Evolutionary conservation across 1,140 invertebrate genomes (phyloP), one percentile per base, ranked within the genome.

Genomic region (Scaptomyza graminum): DNA sequence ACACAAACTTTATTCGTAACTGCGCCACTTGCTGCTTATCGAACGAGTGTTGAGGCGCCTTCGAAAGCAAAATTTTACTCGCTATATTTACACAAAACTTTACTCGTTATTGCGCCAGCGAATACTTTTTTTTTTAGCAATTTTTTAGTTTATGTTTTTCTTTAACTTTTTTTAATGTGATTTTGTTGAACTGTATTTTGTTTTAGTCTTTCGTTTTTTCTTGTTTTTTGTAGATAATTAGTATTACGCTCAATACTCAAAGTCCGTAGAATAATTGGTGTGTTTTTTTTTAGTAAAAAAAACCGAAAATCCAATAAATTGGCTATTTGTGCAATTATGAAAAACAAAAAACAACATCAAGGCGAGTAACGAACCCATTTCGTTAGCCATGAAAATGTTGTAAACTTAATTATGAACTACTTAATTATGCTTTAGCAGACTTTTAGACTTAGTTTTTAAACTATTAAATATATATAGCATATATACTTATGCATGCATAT

Each of bases 311-410:
- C 74, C 85, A 68, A 88, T 68, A 59, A 66, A 88, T 89, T 88
- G 83, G 83, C 83, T 89, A 88, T 54, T 89, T 88, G 83, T 88
- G 83, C 83, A 88, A 88, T 88, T 79, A 71, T 83, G 63, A 65
- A 64, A 78, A 77, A 76, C 7, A 51, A 51, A 37, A 52, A n/a
- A 54, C 6, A 54, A 34, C 18, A 39, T 15, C 43, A n/a, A n/a
- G 37, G 37, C 6, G 18, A 51, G 31, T 37, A 22, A 12, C 22
- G 22, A 18, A 22, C 41, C 63, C 22, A 59, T 22, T 63, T 49
- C 18, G 52, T 54, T 60, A 62, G 46, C 70, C 79, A 41, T 60
- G 57, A 52, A 54, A 55, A 69, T 76, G 75, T 82, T 85, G 70
- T 79, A 88, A 79, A 82, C 82, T 85, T 85, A 87, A 82, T 76